Evolutionary conservation across 2,113 vertebrate genomes (phyloP), one percentile per base, ranked within the genome.

Genomic region (Seriola rivoliana): DNA sequence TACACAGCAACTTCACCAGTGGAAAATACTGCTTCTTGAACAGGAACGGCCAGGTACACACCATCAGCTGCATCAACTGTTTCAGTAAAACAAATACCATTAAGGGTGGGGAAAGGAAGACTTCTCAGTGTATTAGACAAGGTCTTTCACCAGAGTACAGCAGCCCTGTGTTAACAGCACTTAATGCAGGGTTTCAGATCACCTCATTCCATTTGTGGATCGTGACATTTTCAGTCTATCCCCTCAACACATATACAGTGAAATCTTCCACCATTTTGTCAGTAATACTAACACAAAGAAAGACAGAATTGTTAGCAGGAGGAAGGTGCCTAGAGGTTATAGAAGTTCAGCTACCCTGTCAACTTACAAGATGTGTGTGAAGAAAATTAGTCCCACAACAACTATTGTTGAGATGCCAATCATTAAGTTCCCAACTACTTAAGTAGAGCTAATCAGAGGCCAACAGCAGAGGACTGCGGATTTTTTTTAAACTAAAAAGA

Each of bases 361-460:
- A 80, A 65, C 58, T 75, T 68, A 77, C 36, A 63, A 63, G 40
- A 89, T 60, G 73, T 76, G 52, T 59, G 64, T 42, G 54, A 74
- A 23, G 57, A 85, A 71, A 87, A 85, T 75, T 10, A 87, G 75
- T 78, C 75, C 85, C 60, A 59, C 19, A 42, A 59, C 69, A 67
- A 73, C 58, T 55, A 59, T 16, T 87, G 57, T 54, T 2, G 44
- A 85, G 52, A 68, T 82, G 75, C 82, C 86, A 80, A 82, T 66
- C 29, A 82, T 78, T 78, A 70, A 69, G 59, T 71, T 25, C 68
- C 42, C 32, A 42, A 73, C 36, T 77, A 75, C 58, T 76, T 86
- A 50, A 78, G 59, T 16, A 4, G 62, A 75, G 74, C 71, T 82
- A 70, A 89, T 87, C 80, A 78, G 75, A 13, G 38, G n/a, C 71